Evolutionary conservation across 2,113 vertebrate genomes (phyloP), one percentile per base, ranked within the genome.

Genomic region (Chlorodrepanis virens): DNA sequence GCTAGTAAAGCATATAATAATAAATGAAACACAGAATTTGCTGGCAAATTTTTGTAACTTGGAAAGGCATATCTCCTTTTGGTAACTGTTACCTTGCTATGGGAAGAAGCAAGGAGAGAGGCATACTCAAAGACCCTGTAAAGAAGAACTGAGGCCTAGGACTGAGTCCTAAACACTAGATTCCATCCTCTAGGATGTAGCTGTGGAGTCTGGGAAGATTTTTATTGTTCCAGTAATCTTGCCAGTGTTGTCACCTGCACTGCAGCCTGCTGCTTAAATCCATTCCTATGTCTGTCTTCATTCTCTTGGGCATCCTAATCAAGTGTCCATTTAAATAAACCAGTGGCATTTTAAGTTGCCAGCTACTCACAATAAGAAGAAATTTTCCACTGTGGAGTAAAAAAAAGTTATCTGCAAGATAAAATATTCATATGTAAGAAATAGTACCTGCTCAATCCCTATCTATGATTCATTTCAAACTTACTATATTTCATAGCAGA

Each of bases 311-410:
- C 63, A 90, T 61, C 60, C 67, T 88, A 90, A 93, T 86, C 33
- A 88, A 91, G 67, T 67, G 68, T 54, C 59, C 59, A 63, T 90
- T 96, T 85, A 80, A 94, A 95, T 9, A 90, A 63, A 90, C 17
- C 70, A 67, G 59, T 69, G 47, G 63, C 27, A 90, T 90, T 91
- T 78, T 68, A 52, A 83, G 61, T 54, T 81, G 68, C n/a, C 63
- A 67, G n/a, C 44, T 31, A 63, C 52, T 87, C 50, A 90, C 16
- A 70, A 2, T 22, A 79, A 79, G 61, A 89, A 10, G 15, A 72
- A 87, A 72, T 72, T 27, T 85, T 83, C 42, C 71, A 85, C 9
- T 69, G 63, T 47, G 45, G 14, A 83, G 20, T 45, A 56, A 74
- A 87, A 93, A 94, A 11, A 19, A 80, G 44, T 70, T 81, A 74